A percentile compares a stretch with the other conserved stretches of the same genome.
Conservation (phyloP, 2,113 vertebrate genomes). For the Clupea harengus region DNA sequence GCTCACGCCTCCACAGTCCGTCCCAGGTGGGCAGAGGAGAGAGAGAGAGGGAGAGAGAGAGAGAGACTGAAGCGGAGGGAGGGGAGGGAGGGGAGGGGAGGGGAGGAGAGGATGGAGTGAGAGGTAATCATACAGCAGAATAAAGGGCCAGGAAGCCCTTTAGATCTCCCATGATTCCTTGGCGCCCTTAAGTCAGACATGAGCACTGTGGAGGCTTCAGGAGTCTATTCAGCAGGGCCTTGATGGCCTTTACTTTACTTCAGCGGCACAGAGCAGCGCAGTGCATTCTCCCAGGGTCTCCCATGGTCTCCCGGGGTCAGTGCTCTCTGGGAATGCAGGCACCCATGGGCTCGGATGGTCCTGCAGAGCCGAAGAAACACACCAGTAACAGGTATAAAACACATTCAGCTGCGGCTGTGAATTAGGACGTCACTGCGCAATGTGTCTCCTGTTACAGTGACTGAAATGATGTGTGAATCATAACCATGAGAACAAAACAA, state of each 20-base stretch:
- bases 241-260: too few species aligned
- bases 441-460: too few species aligned
- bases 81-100: neutral
- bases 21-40: conserved; percentile 51
- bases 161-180: neutral
- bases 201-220: neutral
- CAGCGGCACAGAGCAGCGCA: neutral
- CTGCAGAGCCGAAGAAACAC: too few species aligned
- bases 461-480: too few species aligned
- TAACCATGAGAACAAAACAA: too few species aligned
- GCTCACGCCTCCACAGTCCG: conserved; percentile 59
- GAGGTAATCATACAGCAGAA: neutral
- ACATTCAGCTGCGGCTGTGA: too few species aligned
- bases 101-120: neutral
- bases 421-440: too few species aligned
- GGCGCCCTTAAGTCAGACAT: neutral
- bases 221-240: neutral
- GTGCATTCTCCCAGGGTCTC: neutral
- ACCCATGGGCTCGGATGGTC: too few species aligned
- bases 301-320: too few species aligned
- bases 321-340: too few species aligned
- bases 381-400: too few species aligned
- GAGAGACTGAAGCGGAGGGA: too few species aligned
- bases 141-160: neutral
- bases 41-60: neutral